Conservation (phyloP, 2,797 vertebrate species). For the Spatula versicolor region DNA sequence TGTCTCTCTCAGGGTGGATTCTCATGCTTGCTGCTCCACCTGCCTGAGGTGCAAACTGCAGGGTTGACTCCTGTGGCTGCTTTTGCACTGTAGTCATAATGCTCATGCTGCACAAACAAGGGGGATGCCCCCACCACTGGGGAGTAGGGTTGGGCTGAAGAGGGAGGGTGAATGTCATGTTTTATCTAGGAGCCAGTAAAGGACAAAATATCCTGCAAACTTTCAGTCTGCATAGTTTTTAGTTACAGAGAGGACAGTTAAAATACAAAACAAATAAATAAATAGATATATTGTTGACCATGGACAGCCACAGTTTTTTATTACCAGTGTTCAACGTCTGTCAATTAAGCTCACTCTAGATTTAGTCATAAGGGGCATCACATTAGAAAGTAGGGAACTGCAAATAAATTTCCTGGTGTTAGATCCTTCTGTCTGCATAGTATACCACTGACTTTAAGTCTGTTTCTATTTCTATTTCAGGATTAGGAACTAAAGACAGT, state of each 20-base stretch:
- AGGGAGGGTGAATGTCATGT: background rate
- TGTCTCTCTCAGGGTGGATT: background rate
- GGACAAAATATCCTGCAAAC: background rate
- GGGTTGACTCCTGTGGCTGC: background rate
- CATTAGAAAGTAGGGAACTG: background rate
- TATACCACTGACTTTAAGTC: background rate
- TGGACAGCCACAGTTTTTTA: background rate
- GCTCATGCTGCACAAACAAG: accelerated
- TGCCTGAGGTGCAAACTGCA: background rate
- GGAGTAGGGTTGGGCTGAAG: accelerated
- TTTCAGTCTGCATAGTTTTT: background rate
- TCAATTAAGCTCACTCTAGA: background rate
- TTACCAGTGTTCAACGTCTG: background rate
- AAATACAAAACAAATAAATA: background rate
- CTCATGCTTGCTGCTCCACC: background rate
- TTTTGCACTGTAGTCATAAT: background rate
- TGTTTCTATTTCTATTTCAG: too few species aligned
- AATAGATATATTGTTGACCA: background rate
- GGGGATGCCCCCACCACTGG: background rate
- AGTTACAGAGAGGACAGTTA: background rate
- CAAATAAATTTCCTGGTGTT: background rate
- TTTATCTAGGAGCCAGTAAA: background rate
- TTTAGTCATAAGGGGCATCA: background rate
- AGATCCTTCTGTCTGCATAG: background rate
- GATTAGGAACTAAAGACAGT: too few species aligned